Evolutionary conservation across 2,113 vertebrate genomes (phyloP), one percentile per base, ranked within the genome.

Genomic region (Lutjanus erythropterus): DNA sequence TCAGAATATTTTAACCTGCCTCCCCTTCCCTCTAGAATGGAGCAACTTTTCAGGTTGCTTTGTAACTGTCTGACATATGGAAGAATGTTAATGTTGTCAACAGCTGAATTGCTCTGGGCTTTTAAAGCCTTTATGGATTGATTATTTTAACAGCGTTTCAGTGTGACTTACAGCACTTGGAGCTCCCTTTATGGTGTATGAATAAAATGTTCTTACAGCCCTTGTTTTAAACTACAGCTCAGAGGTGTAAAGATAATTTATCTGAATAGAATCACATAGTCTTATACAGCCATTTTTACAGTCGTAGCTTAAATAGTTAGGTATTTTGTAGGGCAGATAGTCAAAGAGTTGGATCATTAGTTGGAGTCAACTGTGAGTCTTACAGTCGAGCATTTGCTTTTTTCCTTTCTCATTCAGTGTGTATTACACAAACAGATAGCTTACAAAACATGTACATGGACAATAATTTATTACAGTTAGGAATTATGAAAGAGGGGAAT

Each of bases 1-100:
- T 81, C 66, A 53, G 86, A 88, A 87, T 78, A 87, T 83, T 83
- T 91, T 78, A 84, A 86, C 77, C 81, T 62, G 56, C 65, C 78
- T 47, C 58, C 31, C 62, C 7, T 2, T 1, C 25, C 18, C 44
- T 2, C 18, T 10, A 11, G n/a, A 79, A 75, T 21, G 53, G 46
- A 82, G 15, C 19, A 56, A 65, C 39, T 53, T 42, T 78, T 59
- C 56, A 52, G 14, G 55, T 68, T 71, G 44, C 42, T 83, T 80
- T 85, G 50, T 49, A 77, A 85, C 81, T 64, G 58, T 79, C 31
- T 83, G 47, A 61, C 62, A 81, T 68, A 69, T 74, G 25, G 47
- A 60, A 65, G 35, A 66, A 78, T 73, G 62, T 39, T 73, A 77
- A 81, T 73, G 53, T 29, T 42, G 27, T 71, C 60, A 80, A 60